Evolutionary conservation across 2,888 invertebrate species (phyloP), one percentile per base, ranked within the genome.

Genomic region (Lysandra bellargus): DNA sequence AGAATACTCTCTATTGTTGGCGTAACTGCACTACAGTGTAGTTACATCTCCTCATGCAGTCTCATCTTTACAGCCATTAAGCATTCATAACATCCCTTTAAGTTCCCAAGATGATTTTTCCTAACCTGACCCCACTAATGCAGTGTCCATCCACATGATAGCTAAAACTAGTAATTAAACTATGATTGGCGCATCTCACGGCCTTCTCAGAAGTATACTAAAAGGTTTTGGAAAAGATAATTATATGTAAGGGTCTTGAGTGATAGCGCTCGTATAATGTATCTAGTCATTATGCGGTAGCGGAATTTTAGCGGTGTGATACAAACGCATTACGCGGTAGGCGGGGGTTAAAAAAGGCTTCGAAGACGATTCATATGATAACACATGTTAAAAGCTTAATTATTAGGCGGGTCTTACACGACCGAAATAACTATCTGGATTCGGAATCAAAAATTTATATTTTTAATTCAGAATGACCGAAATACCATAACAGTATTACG

Each of bases 161-260:
- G 89, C 86, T 90, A 89, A 92, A 94, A 90, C 93, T 91, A 87
- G 91, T 93, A 94, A 94, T 93, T 94, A 94, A 86, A 80, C 82
- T 82, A 85, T 90, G 89, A 91, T 92, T 91, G 89, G 89, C 87
- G 86, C 86, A 89, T 92, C 92, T 89, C 92, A 92, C 91, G 91
- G 88, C 87, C 86, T 93, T 93, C 94, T 94, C 85, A 91, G 92
- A 94, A 94, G 88, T 90, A 90, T 85, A 84, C 87, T 94, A 94
- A 94, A 94, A 94, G 94, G 93, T 94, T 94, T 93, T 92, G 87
- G 94, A 94, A 92, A 92, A 90, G 91, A 92, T 94, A 94, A 94
- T 94, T 94, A 94, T 88, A 92, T 85, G 90, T 90, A 90, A 86
- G 88, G 84, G 85, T 23, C 17, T 82, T 84, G 85, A 87, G 88